A percentile compares a stretch with the other conserved stretches of the same genome.
These are phyloP conservation scores for Epinephelus cyanopodus DNA, from an alignment of 2,113 vertebrate genomes.

Conservation along the genomic window DNA sequence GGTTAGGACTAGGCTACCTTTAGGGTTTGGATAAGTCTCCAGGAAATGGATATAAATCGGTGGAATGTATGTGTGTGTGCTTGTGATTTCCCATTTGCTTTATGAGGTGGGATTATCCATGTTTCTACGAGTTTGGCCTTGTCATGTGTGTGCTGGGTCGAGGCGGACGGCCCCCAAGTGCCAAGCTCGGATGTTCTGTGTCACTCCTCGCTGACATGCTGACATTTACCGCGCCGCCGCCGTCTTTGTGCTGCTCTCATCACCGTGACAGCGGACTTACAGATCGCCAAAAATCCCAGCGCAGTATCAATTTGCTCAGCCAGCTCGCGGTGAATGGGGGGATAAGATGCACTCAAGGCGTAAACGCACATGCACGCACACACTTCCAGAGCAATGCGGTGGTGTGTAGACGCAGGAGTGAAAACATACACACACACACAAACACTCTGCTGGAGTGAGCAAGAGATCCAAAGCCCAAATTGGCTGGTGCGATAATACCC, in stretches of 20 bases:
- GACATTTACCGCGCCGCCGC: conserved; percentile 69
- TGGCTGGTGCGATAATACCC: conserved; percentile 45
- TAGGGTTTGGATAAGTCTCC: too few species aligned
- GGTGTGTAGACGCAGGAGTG: not conserved
- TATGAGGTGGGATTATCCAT: conserved; percentile 40
- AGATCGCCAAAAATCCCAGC: conserved; percentile 53
- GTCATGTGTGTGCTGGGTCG: conserved; percentile 45
- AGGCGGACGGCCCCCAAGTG: conserved; percentile 8
- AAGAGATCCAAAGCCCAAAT: conserved; percentile 29
- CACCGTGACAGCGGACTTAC: conserved; percentile 65
- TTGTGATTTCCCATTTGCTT: conserved; percentile 13
- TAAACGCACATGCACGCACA: not conserved
- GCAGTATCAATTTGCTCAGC: conserved; percentile 56
- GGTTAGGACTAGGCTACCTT: too few species aligned
- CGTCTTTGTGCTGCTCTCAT: conserved; percentile 67
- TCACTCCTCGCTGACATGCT: conserved; percentile 67
- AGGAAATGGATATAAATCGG: too few species aligned
- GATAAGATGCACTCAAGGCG: conserved; percentile 19
- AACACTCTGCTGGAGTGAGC: conserved; percentile 16
- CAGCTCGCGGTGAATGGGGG: conserved; percentile 36
- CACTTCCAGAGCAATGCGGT: conserved; percentile 7
- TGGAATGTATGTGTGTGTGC: not conserved
- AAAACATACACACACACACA: conserved; percentile 8
- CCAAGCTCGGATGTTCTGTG: conserved; percentile 43
- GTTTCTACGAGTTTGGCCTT: conserved; percentile 44